A percentile compares a stretch with the other conserved stretches of the same genome.
Conservation (phyloP, 2,888 invertebrate genomes). For the Cantharis rustica region DNA sequence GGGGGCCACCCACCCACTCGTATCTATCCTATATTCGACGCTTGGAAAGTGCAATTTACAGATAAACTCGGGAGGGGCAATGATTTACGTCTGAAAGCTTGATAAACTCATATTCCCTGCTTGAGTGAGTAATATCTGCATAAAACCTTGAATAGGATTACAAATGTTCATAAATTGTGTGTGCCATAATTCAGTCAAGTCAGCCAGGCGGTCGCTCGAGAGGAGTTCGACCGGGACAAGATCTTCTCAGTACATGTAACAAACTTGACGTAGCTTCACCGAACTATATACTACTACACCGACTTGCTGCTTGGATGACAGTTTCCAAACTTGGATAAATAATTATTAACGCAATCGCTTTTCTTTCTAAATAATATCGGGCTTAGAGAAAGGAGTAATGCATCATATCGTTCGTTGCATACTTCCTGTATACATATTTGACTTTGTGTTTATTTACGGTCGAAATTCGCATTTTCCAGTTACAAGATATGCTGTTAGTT, state of each 20-base stretch:
- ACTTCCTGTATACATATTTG: slow-evolving; percentile 29
- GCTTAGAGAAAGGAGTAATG: not conserved
- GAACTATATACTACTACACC: not conserved
- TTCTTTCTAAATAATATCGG: not conserved
- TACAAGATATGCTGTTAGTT: slow-evolving; percentile 57
- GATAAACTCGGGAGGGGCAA: slow-evolving; percentile 63
- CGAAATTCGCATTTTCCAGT: slow-evolving; percentile 39
- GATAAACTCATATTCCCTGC: slow-evolving; percentile 59
- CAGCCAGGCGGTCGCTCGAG: slow-evolving; percentile 35
- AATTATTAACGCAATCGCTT: not conserved
- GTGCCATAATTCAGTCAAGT: slow-evolving; percentile 57
- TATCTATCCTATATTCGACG: slow-evolving; percentile 37
- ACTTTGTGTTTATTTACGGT: slow-evolving; percentile 46
- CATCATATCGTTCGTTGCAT: slow-evolving; percentile 13
- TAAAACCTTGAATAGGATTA: slow-evolving; percentile 60
- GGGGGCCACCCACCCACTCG: slow-evolving; percentile 31
- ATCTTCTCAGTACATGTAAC: slow-evolving; percentile 3
- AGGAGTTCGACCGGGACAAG: slow-evolving; percentile 22
- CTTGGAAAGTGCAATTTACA: slow-evolving; percentile 69
- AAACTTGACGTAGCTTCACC: not conserved
- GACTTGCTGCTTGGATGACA: not conserved
- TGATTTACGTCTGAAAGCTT: slow-evolving; percentile 74
- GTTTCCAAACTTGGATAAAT: not conserved
- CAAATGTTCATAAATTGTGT: slow-evolving; percentile 59
- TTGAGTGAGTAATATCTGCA: slow-evolving; percentile 60